phyloP scores from a whole-genome alignment of 2,113 vertebrate species.

The Halcyon senegalensis region DNA sequence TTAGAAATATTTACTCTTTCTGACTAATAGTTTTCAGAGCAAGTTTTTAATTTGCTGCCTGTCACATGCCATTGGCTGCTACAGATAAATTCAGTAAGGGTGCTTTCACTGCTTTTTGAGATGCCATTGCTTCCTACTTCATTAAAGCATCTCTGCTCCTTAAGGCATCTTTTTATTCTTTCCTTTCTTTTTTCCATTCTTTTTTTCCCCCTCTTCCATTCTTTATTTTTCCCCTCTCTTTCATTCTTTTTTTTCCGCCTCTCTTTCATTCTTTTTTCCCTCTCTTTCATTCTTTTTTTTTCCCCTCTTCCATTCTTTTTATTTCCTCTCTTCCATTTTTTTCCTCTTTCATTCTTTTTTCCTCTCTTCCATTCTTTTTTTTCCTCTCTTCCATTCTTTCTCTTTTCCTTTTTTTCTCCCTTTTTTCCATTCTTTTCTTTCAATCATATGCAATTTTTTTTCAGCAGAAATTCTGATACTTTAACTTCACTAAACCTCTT shows the following conservation, averaged over 20 bases:
- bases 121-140: slow-evolving; percentile 29
- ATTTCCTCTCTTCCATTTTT: too few relatives aligned
- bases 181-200: not conserved
- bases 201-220: too few relatives aligned
- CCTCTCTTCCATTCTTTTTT: too few relatives aligned
- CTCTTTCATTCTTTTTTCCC: too few relatives aligned
- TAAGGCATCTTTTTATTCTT: not conserved
- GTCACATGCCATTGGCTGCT: slow-evolving; percentile 15
- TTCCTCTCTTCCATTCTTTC: too few relatives aligned
- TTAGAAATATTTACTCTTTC: slow-evolving; percentile 21
- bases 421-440: not conserved
- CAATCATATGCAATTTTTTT: not conserved
- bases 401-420: not conserved
- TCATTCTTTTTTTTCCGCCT: too few relatives aligned
- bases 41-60: slow-evolving; percentile 21
- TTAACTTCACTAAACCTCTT: slow-evolving; percentile 57
- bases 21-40: slow-evolving; percentile 56
- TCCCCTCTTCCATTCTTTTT: too few relatives aligned
- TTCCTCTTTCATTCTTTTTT: too few relatives aligned
- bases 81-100: not conserved
- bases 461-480: slow-evolving; percentile 22
- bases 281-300: too few relatives aligned
- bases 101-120: slow-evolving; percentile 22
- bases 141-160: slow-evolving; percentile 26
- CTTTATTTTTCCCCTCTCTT: too few relatives aligned